Evolutionary conservation across 2,888 invertebrate genomes (phyloP).

Genomic region (Hedya salicella): DNA sequence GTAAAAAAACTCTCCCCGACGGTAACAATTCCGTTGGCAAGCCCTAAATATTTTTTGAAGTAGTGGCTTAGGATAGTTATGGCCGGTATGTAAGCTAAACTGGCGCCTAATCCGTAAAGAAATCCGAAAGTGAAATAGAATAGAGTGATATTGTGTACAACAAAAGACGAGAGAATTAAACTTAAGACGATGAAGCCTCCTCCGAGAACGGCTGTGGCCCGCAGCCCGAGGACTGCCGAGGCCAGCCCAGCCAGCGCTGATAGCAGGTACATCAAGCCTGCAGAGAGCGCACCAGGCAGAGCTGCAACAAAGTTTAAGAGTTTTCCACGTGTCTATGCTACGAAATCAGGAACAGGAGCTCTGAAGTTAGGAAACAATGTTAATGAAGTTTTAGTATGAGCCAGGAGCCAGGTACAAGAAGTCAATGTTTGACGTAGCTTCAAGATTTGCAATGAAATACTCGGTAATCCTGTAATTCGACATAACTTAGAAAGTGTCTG

Average conservation of each 20-base stretch:
- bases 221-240: neutral
- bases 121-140: neutral
- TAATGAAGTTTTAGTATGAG: too few relatives aligned
- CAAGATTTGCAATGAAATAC: too few relatives aligned
- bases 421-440: too few relatives aligned
- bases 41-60: slow-evolving; percentile 90
- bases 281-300: neutral
- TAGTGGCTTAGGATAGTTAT: slow-evolving; percentile 81
- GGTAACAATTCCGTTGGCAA: slow-evolving; percentile 93
- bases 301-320: neutral
- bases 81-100: neutral
- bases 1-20: slow-evolving; percentile 91
- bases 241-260: neutral
- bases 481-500: too few relatives aligned
- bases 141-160: slow-evolving; percentile 88
- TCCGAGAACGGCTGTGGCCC: neutral
- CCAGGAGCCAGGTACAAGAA: too few relatives aligned
- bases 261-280: neutral
- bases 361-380: too few relatives aligned
- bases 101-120: neutral
- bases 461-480: too few relatives aligned
- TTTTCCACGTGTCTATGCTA: neutral
- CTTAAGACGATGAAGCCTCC: neutral
- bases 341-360: too few relatives aligned
- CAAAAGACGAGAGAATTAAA: slow-evolving; percentile 89